Percentiles rank a stretch among this genome's conserved stretches.
Evolutionary conservation across 1,140 invertebrate genomes (phyloP).

Genomic region (Drosophila ananassae): DNA sequence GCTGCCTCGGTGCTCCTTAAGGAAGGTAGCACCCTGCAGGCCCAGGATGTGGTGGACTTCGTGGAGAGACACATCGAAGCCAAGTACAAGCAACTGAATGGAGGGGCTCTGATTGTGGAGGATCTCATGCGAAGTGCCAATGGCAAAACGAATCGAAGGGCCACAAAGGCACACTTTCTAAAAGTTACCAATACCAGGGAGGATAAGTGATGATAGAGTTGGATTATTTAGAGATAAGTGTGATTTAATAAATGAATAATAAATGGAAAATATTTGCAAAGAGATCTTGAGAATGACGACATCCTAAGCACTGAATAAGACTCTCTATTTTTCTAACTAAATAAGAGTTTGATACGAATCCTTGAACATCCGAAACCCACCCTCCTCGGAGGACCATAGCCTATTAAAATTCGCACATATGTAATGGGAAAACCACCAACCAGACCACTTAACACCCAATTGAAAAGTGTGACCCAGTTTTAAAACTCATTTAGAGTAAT

Average conservation of each 20-base stretch:
- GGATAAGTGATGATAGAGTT: not conserved
- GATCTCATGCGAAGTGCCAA: conserved; percentile 31
- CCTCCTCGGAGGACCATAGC: not conserved
- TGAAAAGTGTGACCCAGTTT: conserved; percentile 61
- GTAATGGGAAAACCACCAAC: conserved; percentile 29
- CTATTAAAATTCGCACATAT: conserved; percentile 62
- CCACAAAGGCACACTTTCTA: conserved; percentile 20
- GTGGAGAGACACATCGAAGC: conserved; percentile 65
- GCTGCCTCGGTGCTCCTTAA: conserved; percentile 37
- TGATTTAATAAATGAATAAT: not conserved
- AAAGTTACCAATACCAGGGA: conserved; percentile 1
- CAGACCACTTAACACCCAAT: conserved; percentile 52
- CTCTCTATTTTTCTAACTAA: not conserved
- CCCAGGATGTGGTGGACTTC: conserved; percentile 41
- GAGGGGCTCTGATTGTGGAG: conserved; percentile 86
- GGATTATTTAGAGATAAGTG: too few relatives aligned
- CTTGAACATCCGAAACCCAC: not conserved
- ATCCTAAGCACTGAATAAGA: too few relatives aligned
- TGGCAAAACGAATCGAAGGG: conserved; percentile 22
- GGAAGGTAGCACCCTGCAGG: conserved; percentile 11
- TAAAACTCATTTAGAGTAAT: conserved; percentile 50
- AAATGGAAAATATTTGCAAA: too few relatives aligned
- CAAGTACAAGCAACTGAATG: conserved; percentile 85
- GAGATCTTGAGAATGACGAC: too few relatives aligned
- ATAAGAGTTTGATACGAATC: not conserved